These are phyloP conservation scores for Chrysemys picta DNA, from an alignment of 2,113 vertebrate species.

Conservation along the genomic window DNA sequence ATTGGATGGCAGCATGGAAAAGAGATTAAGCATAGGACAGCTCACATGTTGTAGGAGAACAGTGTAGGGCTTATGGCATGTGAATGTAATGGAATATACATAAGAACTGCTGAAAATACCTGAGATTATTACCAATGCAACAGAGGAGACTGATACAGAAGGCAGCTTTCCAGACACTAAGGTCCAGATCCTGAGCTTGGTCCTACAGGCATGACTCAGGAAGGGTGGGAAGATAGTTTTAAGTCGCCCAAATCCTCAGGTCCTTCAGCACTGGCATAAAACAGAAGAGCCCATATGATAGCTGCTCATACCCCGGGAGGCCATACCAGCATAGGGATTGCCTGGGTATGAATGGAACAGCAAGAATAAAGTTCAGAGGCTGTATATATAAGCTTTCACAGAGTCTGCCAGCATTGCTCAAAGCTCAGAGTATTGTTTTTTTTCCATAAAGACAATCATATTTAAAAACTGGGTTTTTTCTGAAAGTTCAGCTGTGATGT, in stretches of 20 bases:
- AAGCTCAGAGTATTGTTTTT: not conserved
- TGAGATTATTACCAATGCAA: constrained; percentile 44
- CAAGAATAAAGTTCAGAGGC: not conserved
- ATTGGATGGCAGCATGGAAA: not conserved
- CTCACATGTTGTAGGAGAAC: not conserved
- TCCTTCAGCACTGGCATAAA: not conserved
- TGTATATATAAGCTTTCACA: not conserved
- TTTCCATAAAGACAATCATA: not conserved
- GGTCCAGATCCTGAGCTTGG: not conserved
- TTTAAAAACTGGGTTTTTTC: not conserved
- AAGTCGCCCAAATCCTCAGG: not conserved
- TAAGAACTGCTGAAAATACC: constrained; percentile 17
- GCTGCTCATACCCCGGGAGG: not conserved
- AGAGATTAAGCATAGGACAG: not conserved
- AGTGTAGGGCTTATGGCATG: not conserved
- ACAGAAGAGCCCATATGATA: not conserved
- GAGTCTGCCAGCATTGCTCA: not conserved
- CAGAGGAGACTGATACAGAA: not conserved
- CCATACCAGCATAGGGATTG: fast-evolving
- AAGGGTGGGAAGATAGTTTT: not conserved
- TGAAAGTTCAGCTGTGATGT: not conserved
- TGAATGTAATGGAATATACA: not conserved
- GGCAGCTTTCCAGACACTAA: not conserved
- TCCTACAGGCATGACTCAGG: not conserved
- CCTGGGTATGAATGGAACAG: not conserved